Percentiles rank a stretch among this genome's conserved stretches.
Evolutionary conservation across 2,113 vertebrate species (phyloP).

Genomic region (Scomber japonicus): DNA sequence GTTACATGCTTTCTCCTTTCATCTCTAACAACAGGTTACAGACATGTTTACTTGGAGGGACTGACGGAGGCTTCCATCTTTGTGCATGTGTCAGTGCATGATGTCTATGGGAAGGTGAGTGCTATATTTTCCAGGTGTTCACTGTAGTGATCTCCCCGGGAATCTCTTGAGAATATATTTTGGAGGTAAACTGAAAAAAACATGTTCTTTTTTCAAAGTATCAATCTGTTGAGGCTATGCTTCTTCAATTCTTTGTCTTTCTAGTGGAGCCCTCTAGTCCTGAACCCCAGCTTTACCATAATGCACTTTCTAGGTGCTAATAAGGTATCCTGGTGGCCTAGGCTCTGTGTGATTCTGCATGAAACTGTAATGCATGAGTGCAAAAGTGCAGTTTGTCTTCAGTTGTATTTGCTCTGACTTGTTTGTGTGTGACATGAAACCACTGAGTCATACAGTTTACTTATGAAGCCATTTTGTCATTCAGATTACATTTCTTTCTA

Average conservation of each 20-base stretch:
- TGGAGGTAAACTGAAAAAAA: slow-evolving; percentile 16
- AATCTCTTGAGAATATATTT: slow-evolving; percentile 6
- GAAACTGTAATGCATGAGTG: slow-evolving; percentile 76
- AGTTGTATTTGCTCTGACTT: slow-evolving; percentile 12
- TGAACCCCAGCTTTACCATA: slow-evolving; percentile 99
- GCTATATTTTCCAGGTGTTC: background rate
- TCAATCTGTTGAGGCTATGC: slow-evolving; percentile 66
- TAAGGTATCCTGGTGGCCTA: slow-evolving; percentile 90
- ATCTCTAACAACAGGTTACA: slow-evolving; percentile 88
- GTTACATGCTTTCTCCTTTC: slow-evolving; percentile 22
- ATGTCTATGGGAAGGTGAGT: slow-evolving; percentile 96
- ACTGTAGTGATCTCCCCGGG: background rate
- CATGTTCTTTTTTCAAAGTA: slow-evolving; percentile 29
- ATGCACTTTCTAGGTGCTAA: slow-evolving; percentile 99
- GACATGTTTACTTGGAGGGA: slow-evolving; percentile 97
- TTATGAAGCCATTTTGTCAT: slow-evolving; percentile 10
- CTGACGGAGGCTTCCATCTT: slow-evolving; percentile 98
- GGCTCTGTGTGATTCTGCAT: slow-evolving; percentile 85
- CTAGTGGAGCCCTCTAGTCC: slow-evolving; percentile 99
- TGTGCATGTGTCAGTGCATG: slow-evolving; percentile 96
- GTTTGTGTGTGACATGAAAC: slow-evolving; percentile 48
- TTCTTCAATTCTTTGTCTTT: slow-evolving; percentile 84
- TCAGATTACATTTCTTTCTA: background rate
- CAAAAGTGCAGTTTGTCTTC: slow-evolving; percentile 53
- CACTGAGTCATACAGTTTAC: slow-evolving; percentile 13